Base-by-base conservation (phyloP, 1,140 invertebrate species). In the Achroia grisella region DNA sequence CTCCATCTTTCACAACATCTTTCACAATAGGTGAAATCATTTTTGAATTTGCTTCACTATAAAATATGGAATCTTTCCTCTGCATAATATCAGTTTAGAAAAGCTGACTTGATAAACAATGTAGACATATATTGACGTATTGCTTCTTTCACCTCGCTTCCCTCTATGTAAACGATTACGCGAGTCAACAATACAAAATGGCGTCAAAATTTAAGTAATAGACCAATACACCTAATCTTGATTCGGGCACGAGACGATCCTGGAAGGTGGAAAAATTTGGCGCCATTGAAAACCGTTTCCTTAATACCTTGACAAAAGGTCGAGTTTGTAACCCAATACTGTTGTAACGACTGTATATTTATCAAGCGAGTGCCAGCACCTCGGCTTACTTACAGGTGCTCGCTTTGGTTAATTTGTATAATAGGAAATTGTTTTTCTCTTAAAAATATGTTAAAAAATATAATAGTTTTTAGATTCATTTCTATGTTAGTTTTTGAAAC, bases 261-360 rank as follows among this genome's bases (percentile, higher is more conserved):
- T 23, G 17, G 44, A 48, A 65, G 65, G 59, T 69, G 57, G 48
- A 47, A 45, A 56, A 66, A 62, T 63, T 60, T 48, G 53, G 48
- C 37, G 17, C 53, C 43, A 62, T 68, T 56, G 49, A 56, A 44
- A 34, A 44, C 42, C 51, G 47, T 46, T 44, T 31, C 32, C 35
- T 48, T 58, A 61, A 57, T 52, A 56, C 49, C 39, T 35, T 41
- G 56, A 68, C 59, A 68, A 68, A 61, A 55, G 58, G 59, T 53
- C 59, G 32, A 59, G 46, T 62, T 68, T 63, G 64, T 65, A 57
- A 56, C 54, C 56, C 54, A 60, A 62, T 64, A 58, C 64, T 56
- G 44, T 46, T 56, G 44, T 53, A 49, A 59, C 37, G 43, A 30
- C 12, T 11, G 28, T 36, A 54, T 58, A 61, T 71, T 58, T 65